These are phyloP conservation scores for Ridgeia piscesae DNA, from an alignment of 1,140 invertebrate species.

Conservation along the genomic window DNA sequence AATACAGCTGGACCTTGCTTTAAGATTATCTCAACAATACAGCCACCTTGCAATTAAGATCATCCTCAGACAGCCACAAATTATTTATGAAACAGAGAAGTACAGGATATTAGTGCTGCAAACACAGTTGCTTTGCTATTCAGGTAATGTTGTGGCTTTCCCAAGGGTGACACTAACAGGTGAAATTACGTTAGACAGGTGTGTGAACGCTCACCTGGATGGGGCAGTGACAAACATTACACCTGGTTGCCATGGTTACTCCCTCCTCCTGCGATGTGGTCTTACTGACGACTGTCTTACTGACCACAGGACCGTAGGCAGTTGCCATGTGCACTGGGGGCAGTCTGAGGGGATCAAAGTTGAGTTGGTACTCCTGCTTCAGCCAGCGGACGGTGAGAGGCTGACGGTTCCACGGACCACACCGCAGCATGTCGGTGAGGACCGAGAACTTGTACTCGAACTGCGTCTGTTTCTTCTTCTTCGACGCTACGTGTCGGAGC, in stretches of 20 bases:
- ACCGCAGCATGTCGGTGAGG: conserved; percentile 78
- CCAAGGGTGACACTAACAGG: too few relatives aligned
- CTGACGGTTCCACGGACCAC: conserved; percentile 84
- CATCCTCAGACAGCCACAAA: too few relatives aligned
- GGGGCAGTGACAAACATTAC: neutral
- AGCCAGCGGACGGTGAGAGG: conserved; percentile 86
- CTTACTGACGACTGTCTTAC: conserved; percentile 3
- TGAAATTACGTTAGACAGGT: too few relatives aligned
- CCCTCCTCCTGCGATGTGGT: neutral
- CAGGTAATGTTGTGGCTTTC: too few relatives aligned
- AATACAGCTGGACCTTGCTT: too few relatives aligned
- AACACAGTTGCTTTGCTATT: too few relatives aligned
- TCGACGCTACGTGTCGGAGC: conserved; percentile 68
- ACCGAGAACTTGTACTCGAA: conserved; percentile 78
- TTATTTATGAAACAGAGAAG: too few relatives aligned
- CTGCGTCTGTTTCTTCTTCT: conserved; percentile 69
- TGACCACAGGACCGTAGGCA: conserved; percentile 70
- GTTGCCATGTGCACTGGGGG: conserved; percentile 84
- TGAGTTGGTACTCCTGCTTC: conserved; percentile 59
- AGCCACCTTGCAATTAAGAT: too few relatives aligned
- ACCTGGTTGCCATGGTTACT: neutral
- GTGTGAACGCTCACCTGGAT: neutral
- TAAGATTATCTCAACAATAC: too few relatives aligned
- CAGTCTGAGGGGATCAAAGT: conserved; percentile 42
- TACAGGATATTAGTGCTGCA: too few relatives aligned